A percentile compares a stretch with the other conserved stretches of the same genome.
These are phyloP conservation scores for Timandra comae DNA, from an alignment of 2,888 invertebrate species.

Conservation along the genomic window DNA sequence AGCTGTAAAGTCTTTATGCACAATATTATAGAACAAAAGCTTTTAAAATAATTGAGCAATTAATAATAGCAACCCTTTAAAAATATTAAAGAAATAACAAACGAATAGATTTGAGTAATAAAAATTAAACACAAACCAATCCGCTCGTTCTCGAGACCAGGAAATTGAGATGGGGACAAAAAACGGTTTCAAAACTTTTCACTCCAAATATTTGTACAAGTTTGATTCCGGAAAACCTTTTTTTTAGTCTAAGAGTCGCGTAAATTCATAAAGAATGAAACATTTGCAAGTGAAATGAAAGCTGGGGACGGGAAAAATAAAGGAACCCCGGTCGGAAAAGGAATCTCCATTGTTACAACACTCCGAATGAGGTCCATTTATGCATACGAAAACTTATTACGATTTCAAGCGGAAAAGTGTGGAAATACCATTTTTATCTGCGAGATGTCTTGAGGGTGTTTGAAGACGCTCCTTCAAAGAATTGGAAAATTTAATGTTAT, in stretches of 20 bases:
- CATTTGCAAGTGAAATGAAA: slow-evolving; percentile 70
- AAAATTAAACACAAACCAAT: slow-evolving; percentile 20
- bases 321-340: slow-evolving; percentile 45
- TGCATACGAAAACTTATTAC: slow-evolving; percentile 67
- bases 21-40: no score
- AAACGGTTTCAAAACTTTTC: slow-evolving; percentile 33
- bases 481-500: slow-evolving; percentile 2
- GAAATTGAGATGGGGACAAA: slow-evolving; percentile 32
- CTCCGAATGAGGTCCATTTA: slow-evolving; percentile 61
- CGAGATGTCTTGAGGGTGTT: slow-evolving; percentile 21
- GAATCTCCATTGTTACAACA: slow-evolving; percentile 61
- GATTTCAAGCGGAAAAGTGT: slow-evolving; percentile 39
- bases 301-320: slow-evolving; percentile 57
- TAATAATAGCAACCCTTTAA: no score
- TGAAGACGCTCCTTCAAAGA: slow-evolving; percentile 15
- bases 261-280: slow-evolving; percentile 65
- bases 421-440: slow-evolving; percentile 36
- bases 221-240: slow-evolving; percentile 50
- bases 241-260: slow-evolving; percentile 39
- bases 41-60: no score
- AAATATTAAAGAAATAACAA: no score
- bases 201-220: slow-evolving; percentile 56
- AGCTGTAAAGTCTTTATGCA: no score
- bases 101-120: slow-evolving; percentile 1
- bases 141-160: slow-evolving; percentile 9